Conservation (phyloP, 2,888 invertebrate species). For the Hydraecia micacea region DNA sequence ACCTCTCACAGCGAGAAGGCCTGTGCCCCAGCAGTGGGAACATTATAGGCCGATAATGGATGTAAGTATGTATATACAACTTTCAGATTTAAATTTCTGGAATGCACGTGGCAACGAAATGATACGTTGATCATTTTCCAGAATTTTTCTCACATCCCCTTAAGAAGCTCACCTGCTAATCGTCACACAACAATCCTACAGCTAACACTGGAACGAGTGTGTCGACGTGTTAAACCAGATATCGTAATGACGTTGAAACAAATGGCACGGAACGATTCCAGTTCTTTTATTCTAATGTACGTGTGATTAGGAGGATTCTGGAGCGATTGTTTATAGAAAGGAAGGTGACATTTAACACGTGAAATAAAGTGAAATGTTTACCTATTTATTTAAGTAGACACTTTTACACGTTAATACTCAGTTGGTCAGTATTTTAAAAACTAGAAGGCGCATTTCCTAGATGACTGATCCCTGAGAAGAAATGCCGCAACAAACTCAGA, state of each 20-base stretch:
- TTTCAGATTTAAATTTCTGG: too few species aligned
- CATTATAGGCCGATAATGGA: too few species aligned
- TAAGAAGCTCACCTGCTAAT: constrained; percentile 78
- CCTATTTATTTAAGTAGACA: too few species aligned
- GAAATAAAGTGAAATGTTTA: background rate
- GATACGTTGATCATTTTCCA: background rate
- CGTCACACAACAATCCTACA: constrained; percentile 69
- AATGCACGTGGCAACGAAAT: background rate
- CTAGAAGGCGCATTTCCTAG: background rate
- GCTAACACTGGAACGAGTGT: constrained; percentile 68
- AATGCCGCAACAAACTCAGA: background rate
- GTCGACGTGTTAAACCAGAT: constrained; percentile 74
- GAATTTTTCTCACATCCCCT: constrained; percentile 55
- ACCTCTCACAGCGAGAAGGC: too few species aligned
- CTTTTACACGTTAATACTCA: background rate
- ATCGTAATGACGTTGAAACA: constrained; percentile 65
- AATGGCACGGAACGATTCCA: constrained; percentile 74
- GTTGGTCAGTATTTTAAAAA: background rate
- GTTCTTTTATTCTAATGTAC: constrained; percentile 67
- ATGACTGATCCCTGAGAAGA: background rate
- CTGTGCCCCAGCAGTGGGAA: too few species aligned
- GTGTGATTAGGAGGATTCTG: constrained; percentile 40
- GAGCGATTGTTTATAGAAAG: constrained; percentile 3
- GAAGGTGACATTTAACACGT: background rate
- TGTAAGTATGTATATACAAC: background rate